phyloP scores from a whole-genome alignment of 1,140 invertebrate species.

The Calliphora vicina region DNA sequence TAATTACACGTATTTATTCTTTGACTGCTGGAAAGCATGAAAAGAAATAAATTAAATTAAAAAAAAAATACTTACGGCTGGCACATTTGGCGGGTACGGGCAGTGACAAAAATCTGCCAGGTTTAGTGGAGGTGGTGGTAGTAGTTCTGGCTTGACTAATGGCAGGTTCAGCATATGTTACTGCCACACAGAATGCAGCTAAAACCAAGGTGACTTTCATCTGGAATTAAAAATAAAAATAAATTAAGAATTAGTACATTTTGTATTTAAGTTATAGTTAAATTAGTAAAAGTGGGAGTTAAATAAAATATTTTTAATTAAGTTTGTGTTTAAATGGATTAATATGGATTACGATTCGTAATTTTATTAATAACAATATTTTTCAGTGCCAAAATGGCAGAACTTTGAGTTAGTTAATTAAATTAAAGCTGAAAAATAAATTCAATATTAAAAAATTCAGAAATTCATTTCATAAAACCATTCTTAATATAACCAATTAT shows the following conservation, averaged over 20 bases:
- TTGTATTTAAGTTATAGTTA: slow-evolving; percentile 7
- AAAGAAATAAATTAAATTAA: neutral
- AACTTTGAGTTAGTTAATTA: too few species aligned
- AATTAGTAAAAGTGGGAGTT: neutral
- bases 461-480: too few species aligned
- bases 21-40: neutral
- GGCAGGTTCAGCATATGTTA: slow-evolving; percentile 52
- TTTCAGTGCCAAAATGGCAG: too few species aligned
- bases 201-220: slow-evolving; percentile 62
- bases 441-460: too few species aligned
- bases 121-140: slow-evolving; percentile 61
- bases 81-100: slow-evolving; percentile 82
- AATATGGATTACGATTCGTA: too few species aligned
- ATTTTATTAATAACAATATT: too few species aligned
- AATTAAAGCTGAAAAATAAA: too few species aligned
- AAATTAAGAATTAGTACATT: slow-evolving; percentile 26
- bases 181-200: slow-evolving; percentile 62
- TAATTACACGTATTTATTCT: neutral
- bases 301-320: too few species aligned
- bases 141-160: slow-evolving; percentile 54
- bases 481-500: too few species aligned
- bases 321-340: too few species aligned
- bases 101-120: slow-evolving; percentile 79
- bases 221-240: slow-evolving; percentile 46
- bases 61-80: slow-evolving; percentile 72